A percentile compares a stretch with the other conserved stretches of the same genome.
Evolutionary conservation across 1,140 invertebrate species (phyloP).

Genomic region (Heliconius melpomene): DNA sequence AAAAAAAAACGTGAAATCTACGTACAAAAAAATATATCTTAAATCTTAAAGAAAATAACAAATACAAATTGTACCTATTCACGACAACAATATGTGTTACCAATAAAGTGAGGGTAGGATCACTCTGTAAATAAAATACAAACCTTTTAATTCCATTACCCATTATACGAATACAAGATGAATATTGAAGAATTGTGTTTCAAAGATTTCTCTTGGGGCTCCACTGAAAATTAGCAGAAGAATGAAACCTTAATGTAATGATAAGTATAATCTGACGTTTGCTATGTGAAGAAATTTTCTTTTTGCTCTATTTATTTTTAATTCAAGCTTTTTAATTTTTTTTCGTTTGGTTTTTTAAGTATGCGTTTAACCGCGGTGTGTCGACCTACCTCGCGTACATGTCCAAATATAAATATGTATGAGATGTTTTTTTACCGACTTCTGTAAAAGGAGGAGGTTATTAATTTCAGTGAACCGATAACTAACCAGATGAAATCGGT

Average conservation of each 20-base stretch:
- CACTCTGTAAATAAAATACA: background rate
- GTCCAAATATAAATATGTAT: too few relatives aligned
- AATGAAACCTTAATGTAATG: slow-evolving; percentile 4
- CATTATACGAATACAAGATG: background rate
- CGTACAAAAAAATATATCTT: background rate
- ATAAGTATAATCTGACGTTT: slow-evolving; percentile 4
- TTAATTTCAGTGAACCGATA: too few relatives aligned
- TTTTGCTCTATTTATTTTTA: background rate
- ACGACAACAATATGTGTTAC: background rate
- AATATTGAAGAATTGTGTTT: slow-evolving; percentile 3
- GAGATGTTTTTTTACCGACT: too few relatives aligned
- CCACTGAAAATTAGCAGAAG: background rate
- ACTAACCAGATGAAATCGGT: too few relatives aligned
- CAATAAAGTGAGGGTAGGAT: background rate
- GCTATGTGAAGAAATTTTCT: background rate
- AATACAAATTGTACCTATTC: background rate
- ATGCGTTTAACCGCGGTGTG: too few relatives aligned
- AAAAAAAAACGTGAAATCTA: background rate
- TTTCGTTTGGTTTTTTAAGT: too few relatives aligned
- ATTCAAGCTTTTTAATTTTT: background rate
- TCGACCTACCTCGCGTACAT: too few relatives aligned
- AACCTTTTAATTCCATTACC: background rate
- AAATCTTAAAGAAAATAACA: slow-evolving; percentile 2
- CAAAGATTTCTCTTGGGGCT: slow-evolving; percentile 19
- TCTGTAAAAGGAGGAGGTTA: too few relatives aligned